phyloP scores from a whole-genome alignment of 2,888 invertebrate genomes.

The Hipparchia sbordonii region DNA sequence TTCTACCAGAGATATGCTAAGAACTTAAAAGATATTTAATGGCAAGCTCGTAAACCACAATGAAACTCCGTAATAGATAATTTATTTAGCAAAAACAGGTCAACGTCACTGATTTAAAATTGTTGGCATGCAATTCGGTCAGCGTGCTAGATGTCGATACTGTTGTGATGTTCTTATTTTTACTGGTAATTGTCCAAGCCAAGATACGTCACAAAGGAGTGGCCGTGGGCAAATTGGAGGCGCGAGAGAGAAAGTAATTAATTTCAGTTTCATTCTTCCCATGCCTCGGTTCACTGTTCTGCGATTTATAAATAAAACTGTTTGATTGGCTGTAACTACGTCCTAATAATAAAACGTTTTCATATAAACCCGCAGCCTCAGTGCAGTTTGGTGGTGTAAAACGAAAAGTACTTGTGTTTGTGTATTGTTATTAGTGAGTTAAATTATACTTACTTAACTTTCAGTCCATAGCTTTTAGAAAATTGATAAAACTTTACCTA shows the following conservation, averaged over 20 bases:
- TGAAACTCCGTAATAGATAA: not conserved
- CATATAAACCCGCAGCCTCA: constrained; percentile 20
- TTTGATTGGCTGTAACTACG: constrained; percentile 41
- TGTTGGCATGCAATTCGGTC: constrained; percentile 75
- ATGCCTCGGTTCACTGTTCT: constrained; percentile 64
- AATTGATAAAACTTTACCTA: not conserved
- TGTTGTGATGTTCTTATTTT: constrained; percentile 72
- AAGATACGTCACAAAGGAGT: constrained; percentile 60
- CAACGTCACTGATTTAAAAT: constrained; percentile 49
- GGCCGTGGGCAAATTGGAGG: constrained; percentile 51
- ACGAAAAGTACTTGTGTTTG: constrained; percentile 14
- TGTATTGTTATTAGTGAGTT: constrained; percentile 25
- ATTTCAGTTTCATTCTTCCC: constrained; percentile 68
- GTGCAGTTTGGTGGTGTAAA: constrained; percentile 32
- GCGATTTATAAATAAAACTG: constrained; percentile 66
- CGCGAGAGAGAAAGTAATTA: constrained; percentile 69
- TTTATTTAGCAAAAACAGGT: constrained; percentile 26
- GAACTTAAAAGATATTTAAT: too few relatives aligned
- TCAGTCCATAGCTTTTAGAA: not conserved
- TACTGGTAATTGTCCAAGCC: constrained; percentile 78
- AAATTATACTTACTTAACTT: not conserved
- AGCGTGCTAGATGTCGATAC: constrained; percentile 76
- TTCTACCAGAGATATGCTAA: too few relatives aligned
- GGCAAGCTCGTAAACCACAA: too few relatives aligned
- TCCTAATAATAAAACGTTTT: constrained; percentile 47